phyloP scores from a whole-genome alignment of 2,888 invertebrate species.

The Drosophila ustulata region DNA sequence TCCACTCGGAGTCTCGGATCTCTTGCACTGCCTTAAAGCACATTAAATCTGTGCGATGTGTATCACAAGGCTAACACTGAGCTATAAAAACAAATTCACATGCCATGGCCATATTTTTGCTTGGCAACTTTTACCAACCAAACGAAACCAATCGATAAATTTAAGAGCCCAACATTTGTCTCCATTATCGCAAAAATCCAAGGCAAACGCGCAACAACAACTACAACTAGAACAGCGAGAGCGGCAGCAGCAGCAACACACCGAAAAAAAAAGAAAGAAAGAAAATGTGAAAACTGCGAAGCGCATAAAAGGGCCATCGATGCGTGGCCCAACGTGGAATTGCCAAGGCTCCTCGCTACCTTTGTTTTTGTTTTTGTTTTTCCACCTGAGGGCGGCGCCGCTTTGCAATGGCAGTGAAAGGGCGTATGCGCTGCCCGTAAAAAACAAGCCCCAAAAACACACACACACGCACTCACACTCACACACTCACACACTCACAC shows the following conservation, averaged over 20 bases:
- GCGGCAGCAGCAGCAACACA: conserved; percentile 1
- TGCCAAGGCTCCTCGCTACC: conserved; percentile 40
- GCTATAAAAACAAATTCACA: conserved; percentile 66
- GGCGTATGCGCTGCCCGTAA: conserved; percentile 56
- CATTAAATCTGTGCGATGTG: conserved; percentile 30
- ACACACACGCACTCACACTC: too few relatives aligned
- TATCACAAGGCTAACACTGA: conserved; percentile 6
- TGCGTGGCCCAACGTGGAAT: conserved; percentile 67
- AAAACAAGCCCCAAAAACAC: conserved; percentile 1
- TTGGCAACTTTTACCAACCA: conserved; percentile 55
- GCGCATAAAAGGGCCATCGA: conserved; percentile 76
- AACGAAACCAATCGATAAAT: conserved; percentile 71
- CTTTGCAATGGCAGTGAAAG: conserved; percentile 62
- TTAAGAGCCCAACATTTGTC: conserved; percentile 79
- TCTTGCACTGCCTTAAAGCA: conserved; percentile 51
- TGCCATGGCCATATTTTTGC: conserved; percentile 62
- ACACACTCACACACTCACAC: not conserved
- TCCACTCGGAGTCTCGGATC: not conserved
- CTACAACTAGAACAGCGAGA: not conserved
- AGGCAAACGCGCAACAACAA: conserved; percentile 58
- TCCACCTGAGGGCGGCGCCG: conserved; percentile 40
- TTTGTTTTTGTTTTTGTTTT: conserved; percentile 31
- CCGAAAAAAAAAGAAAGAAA: conserved; percentile 14
- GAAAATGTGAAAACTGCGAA: conserved; percentile 64
- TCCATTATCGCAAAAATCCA: conserved; percentile 79